phyloP scores from a whole-genome alignment of 2,797 vertebrate genomes.

The Psittacula echo region DNA sequence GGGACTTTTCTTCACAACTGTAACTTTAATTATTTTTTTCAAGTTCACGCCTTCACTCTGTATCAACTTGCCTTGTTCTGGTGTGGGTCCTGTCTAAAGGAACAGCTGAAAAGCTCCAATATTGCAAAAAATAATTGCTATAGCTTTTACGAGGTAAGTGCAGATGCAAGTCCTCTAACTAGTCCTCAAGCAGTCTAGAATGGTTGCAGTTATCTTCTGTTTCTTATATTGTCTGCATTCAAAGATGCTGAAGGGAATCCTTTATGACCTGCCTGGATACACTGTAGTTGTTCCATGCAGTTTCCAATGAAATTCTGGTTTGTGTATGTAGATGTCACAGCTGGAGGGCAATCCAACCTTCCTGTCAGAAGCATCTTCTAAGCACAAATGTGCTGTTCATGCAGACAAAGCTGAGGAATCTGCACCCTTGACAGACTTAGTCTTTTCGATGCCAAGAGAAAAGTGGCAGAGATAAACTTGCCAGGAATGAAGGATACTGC shows the following conservation, averaged over 20 bases:
- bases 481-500: background rate
- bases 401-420: background rate
- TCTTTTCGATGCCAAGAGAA: background rate
- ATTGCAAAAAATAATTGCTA: background rate
- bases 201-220: background rate
- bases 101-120: background rate
- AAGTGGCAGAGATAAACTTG: background rate
- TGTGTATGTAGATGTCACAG: background rate
- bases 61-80: background rate
- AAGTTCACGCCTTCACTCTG: background rate
- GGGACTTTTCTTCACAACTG: background rate
- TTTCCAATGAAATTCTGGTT: background rate
- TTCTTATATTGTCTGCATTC: background rate
- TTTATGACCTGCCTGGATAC: background rate
- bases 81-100: background rate
- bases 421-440: background rate
- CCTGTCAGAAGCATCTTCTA: background rate
- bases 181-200: background rate
- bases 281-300: background rate
- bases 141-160: background rate
- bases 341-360: background rate
- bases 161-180: background rate
- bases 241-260: background rate
- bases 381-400: background rate
- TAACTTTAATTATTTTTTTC: background rate